Evolutionary conservation across 1,140 invertebrate genomes (phyloP), one percentile per base, ranked within the genome.

Genomic region (Augochlora pura): DNA sequence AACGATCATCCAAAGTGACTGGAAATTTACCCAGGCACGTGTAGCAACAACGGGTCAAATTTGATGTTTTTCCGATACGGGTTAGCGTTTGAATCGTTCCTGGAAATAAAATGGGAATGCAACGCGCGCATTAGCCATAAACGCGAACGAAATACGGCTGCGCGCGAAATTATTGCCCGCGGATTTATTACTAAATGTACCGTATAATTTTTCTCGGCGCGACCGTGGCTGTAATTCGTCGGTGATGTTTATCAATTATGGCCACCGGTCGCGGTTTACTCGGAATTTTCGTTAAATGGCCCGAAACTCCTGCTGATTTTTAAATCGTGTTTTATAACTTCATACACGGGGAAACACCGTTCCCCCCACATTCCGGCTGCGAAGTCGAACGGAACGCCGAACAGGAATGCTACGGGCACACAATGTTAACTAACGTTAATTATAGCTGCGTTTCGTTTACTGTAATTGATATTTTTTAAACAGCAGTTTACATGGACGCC

Each of bases 201-300:
- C 63, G 63, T 32, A 42, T 16, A 60, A 57, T 78, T 72, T 78
- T 71, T 71, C 49, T 49, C 42, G n/a, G 59, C 18, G 27, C n/a
- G 39, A 16, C 32, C 23, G n/a, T 7, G 52, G 52, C 21, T n/a
- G 32, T 77, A 54, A 59, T 59, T 49, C 67, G 60, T n/a, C 25
- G 49, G 9, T 66, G 68, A 60, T 62, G 74, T 46, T 77, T 77
- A 71, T 81, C 74, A 81, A 71, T 65, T 77, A 54, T 57, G 49
- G 64, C 52, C 80, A 72, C 62, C 21, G 39, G 39, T n/a, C 18
- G 38, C n/a, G 54, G 39, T 66, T 77, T 71, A 46, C 60, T 42
- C 54, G 32, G 23, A 38, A 64, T 71, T 49, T n/a, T 42, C 39
- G 21, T 25, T 46, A 4, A 10, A 27, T 9, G 63, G 16, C 9